A percentile compares a stretch with the other conserved stretches of the same genome.
Conservation (phyloP, 1,140 invertebrate species). For the Homalodisca vitripennis region DNA sequence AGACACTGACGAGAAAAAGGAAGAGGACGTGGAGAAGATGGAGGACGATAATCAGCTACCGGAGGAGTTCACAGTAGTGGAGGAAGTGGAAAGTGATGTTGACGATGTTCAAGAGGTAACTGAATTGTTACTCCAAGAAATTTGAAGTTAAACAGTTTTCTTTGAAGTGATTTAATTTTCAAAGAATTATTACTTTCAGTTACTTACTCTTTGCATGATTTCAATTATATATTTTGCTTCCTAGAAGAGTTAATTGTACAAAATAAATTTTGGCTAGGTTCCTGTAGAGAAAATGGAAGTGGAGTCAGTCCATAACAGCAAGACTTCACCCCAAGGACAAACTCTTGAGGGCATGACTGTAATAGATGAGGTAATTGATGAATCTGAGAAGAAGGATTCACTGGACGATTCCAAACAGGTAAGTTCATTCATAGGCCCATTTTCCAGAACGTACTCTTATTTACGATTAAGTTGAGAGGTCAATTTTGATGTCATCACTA, state of each 20-base stretch:
- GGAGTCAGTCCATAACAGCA: not conserved
- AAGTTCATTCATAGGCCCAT: too few species aligned
- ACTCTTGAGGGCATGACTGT: conserved; percentile 28
- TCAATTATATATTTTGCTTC: not conserved
- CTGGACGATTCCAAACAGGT: conserved; percentile 41
- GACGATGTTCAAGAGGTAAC: conserved; percentile 28
- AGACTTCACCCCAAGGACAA: conserved; percentile 17
- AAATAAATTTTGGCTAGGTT: conserved; percentile 4
- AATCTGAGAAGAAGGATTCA: conserved; percentile 38
- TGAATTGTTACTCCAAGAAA: too few species aligned
- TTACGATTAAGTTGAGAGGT: too few species aligned
- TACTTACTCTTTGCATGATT: not conserved
- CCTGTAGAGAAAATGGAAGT: conserved; percentile 29
- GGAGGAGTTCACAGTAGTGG: not conserved
- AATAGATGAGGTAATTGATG: conserved; percentile 42
- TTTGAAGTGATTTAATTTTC: not conserved
- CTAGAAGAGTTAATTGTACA: not conserved
- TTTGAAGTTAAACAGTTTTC: not conserved
- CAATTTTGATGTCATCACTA: too few species aligned
- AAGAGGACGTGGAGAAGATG: conserved; percentile 32
- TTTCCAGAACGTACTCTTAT: too few species aligned
- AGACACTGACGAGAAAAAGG: conserved; percentile 35
- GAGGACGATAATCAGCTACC: conserved; percentile 31
- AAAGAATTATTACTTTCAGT: not conserved
- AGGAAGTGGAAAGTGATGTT: conserved; percentile 13